Percentiles rank a stretch among this genome's conserved stretches.
phyloP scores from a whole-genome alignment of 2,888 invertebrate species.

The Aelia acuminata region DNA sequence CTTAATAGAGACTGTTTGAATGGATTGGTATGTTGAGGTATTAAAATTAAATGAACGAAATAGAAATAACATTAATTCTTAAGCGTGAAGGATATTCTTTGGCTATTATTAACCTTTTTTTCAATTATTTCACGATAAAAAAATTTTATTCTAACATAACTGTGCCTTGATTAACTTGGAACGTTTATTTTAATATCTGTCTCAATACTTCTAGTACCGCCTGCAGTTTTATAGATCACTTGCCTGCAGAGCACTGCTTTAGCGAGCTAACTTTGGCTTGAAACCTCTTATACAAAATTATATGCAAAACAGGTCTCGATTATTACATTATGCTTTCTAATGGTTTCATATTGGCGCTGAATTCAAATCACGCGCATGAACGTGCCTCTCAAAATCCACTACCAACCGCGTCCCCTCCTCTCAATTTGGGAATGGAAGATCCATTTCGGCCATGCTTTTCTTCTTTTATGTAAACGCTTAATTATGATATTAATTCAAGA shows the following conservation, averaged over 20 bases:
- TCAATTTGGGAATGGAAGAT: neutral
- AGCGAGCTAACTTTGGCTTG: neutral
- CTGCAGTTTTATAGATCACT: neutral
- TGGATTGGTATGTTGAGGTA: no score
- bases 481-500: no score
- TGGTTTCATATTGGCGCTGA: constrained; percentile 40
- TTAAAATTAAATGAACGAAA: no score
- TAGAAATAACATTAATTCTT: no score
- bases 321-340: constrained; percentile 48
- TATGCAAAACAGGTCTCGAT: constrained; percentile 51
- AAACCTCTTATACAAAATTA: neutral
- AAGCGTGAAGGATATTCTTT: no score
- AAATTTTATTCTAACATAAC: no score
- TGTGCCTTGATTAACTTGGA: neutral
- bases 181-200: neutral
- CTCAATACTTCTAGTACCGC: neutral
- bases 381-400: constrained; percentile 8
- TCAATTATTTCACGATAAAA: no score
- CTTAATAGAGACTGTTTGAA: no score
- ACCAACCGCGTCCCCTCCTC: neutral
- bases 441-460: neutral
- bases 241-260: neutral
- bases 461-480: no score
- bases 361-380: constrained; percentile 33
- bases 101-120: no score